Evolutionary conservation across 2,113 vertebrate species (phyloP).

Genomic region (Axis porcinus): DNA sequence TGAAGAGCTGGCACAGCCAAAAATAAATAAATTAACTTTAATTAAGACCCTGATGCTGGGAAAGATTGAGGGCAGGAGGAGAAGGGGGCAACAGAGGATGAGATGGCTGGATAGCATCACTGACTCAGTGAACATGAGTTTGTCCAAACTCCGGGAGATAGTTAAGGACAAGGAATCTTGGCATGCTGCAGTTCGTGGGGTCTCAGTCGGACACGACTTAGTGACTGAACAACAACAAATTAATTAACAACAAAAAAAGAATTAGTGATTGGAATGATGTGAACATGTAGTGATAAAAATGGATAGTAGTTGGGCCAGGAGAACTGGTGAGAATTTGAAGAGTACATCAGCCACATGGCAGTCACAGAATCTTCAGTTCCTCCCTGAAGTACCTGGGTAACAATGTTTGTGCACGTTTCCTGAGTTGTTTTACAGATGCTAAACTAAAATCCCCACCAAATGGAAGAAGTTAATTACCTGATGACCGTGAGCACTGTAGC

Average conservation of each 20-base stretch:
- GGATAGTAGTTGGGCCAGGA: background rate
- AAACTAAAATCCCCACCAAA: background rate
- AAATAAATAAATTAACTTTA: background rate
- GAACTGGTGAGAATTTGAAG: background rate
- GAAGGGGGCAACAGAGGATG: background rate
- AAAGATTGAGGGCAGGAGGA: background rate
- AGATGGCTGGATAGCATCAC: background rate
- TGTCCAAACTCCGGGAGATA: background rate
- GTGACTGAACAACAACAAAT: background rate
- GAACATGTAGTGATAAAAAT: background rate
- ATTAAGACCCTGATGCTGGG: background rate
- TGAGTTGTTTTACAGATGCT: background rate
- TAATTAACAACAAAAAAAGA: background rate
- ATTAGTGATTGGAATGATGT: background rate
- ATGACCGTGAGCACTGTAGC: background rate
- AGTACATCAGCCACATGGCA: too few species aligned
- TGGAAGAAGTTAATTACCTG: background rate
- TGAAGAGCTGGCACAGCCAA: background rate
- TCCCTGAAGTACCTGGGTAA: background rate
- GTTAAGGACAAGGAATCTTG: background rate
- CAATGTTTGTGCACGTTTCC: background rate
- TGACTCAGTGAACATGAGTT: background rate
- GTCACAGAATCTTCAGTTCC: background rate
- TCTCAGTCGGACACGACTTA: background rate
- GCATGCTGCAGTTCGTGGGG: background rate